phyloP scores from a whole-genome alignment of 2,113 vertebrate species.

The Nematolebias whitei region DNA sequence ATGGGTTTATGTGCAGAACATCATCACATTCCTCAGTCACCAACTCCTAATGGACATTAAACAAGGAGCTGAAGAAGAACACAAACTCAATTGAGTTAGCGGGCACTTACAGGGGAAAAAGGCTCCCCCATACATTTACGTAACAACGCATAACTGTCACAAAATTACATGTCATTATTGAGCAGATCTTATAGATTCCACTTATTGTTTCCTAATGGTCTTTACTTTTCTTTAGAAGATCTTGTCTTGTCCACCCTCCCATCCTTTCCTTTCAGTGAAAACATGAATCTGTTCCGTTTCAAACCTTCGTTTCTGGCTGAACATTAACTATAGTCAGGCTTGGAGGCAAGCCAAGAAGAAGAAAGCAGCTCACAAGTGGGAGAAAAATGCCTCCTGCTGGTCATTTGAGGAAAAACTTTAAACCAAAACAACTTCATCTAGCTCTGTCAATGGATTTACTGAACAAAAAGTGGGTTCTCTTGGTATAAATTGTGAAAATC shows the following conservation, averaged over 20 bases:
- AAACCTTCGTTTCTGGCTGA: conserved; percentile 64
- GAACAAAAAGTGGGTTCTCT: too few relatives aligned
- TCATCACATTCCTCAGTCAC: conserved; percentile 65
- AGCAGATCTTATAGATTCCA: conserved; percentile 70
- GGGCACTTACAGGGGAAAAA: conserved; percentile 75
- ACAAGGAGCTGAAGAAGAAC: conserved; percentile 72
- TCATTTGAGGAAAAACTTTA: not conserved
- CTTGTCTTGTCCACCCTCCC: conserved; percentile 31
- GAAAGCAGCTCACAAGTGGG: conserved; percentile 14
- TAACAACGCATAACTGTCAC: conserved; percentile 81
- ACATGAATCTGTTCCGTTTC: conserved; percentile 67
- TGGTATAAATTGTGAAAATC: too few relatives aligned
- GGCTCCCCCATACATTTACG: conserved; percentile 74
- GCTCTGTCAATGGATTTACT: not conserved
- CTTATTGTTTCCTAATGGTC: conserved; percentile 72
- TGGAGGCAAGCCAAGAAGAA: conserved; percentile 18
- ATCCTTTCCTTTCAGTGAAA: conserved; percentile 30
- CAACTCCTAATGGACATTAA: conserved; percentile 80
- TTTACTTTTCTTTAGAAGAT: conserved; percentile 37
- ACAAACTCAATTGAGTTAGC: conserved; percentile 78
- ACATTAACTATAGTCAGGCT: conserved; percentile 43
- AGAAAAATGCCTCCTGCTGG: conserved; percentile 69
- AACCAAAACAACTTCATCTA: too few relatives aligned
- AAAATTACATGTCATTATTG: conserved; percentile 78
- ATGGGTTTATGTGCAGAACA: conserved; percentile 12